Base-by-base conservation (phyloP, 2,113 vertebrate genomes). In the Halichoeres trimaculatus region DNA sequence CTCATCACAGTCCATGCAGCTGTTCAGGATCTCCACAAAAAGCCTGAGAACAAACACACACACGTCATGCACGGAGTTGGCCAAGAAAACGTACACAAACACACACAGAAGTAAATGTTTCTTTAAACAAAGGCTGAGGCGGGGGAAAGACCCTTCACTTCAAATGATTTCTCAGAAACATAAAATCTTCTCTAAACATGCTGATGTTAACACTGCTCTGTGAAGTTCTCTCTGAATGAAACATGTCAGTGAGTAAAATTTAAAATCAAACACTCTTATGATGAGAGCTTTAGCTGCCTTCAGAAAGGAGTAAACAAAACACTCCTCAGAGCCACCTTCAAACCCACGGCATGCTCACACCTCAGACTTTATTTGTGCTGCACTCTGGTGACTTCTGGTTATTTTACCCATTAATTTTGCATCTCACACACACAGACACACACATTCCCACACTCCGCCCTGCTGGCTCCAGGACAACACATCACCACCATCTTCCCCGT, bases 21-120 rank as follows among this genome's bases (percentile, higher is more conserved):
- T 98, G 90, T 98, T 99, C 54, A 99, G 93, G 90, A 99, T 99
- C 90, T 99, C 98, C 95, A 99, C 98, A 85, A 99, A 99, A 86
- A 99, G 94, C 82, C 98, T 99, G 87, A 56, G 14, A 76, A 56
- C 40, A 84, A 78, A 83, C 24, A 69, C 9, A 69, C 9, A 72
- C 51, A 66, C 23, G 50, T 65, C 45, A 79, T 1, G 26, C n/a
- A 48, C 55, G 43, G 54, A n/a, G 13, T 11, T 26, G 47, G 48
- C 23, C 45, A 34, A 22, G 43, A 20, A 9, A 68, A 58, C 24
- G 45, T 13, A 36, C 40, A 35, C 36, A 48, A 36, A 73, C 36
- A 66, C 69, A 64, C 30, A 14, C 13, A 48, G 1, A 51, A 20
- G 8, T 10, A 5, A 14, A 19, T 14, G 14, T 2, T n/a, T 19